Percentiles rank a stretch among this genome's conserved stretches.
Evolutionary conservation across 2,797 vertebrate species (phyloP).

Genomic region (Pangasius mekongensis): DNA sequence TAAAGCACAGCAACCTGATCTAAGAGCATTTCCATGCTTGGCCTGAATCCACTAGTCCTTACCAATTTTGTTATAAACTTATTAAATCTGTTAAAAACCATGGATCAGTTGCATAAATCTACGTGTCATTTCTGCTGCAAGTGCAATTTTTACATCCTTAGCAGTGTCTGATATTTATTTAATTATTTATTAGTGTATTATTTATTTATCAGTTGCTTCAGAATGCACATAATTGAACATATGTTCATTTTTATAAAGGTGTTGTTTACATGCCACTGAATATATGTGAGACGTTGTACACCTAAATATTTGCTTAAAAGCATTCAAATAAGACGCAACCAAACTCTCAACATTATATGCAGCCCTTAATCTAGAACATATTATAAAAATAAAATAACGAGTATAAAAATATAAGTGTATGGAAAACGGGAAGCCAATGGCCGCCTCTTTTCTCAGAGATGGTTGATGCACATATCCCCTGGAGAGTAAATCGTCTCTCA

Average conservation of each 20-base stretch:
- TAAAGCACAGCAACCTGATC: not conserved
- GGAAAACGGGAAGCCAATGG: not conserved
- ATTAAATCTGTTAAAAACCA: not conserved
- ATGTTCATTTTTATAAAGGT: not conserved
- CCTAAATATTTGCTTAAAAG: too few species aligned
- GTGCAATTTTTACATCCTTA: not conserved
- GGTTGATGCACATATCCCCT: constrained; percentile 7
- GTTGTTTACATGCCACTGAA: not conserved
- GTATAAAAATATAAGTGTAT: not conserved
- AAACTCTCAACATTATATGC: not conserved
- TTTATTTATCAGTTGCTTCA: not conserved
- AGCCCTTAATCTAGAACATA: not conserved
- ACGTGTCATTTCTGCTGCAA: not conserved
- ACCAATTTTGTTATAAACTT: not conserved
- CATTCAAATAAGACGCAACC: not conserved
- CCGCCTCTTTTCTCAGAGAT: not conserved
- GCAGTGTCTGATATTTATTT: not conserved
- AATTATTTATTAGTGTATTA: not conserved
- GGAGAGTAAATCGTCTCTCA: constrained; percentile 42
- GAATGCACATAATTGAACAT: not conserved
- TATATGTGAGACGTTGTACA: not conserved
- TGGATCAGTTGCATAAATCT: not conserved
- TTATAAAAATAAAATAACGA: not conserved
- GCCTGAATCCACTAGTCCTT: too few species aligned
- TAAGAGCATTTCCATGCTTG: not conserved